Conservation (phyloP, 2,797 vertebrate species). For the Ctenopoma kingsleyae region DNA sequence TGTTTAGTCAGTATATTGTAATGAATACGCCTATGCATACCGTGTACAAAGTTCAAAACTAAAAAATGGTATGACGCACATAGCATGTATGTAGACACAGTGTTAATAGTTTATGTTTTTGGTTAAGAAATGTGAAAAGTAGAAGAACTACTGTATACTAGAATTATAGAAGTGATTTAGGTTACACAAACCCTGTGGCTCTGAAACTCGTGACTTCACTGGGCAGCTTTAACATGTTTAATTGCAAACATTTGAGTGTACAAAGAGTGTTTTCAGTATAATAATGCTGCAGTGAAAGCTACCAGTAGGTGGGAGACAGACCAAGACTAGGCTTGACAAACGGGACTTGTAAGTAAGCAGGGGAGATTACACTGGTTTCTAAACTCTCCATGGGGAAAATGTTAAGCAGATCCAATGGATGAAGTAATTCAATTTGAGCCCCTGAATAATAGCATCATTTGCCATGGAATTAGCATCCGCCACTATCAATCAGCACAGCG, state of each 20-base stretch:
- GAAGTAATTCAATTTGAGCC: constrained; percentile 82
- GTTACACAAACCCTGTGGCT: background rate
- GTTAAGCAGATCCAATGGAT: constrained; percentile 79
- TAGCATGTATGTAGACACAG: background rate
- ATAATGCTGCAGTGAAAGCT: constrained; percentile 31
- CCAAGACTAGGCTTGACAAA: constrained; percentile 63
- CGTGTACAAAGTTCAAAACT: background rate
- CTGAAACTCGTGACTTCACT: background rate
- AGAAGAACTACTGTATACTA: background rate
- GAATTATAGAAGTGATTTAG: background rate
- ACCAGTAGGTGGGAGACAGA: constrained; percentile 25
- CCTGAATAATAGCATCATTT: constrained; percentile 83
- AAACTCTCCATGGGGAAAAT: constrained; percentile 78
- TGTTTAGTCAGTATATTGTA: background rate
- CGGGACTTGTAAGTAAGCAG: constrained; percentile 65
- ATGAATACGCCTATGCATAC: constrained; percentile 14
- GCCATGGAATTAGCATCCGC: constrained; percentile 77
- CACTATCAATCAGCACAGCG: constrained; percentile 73
- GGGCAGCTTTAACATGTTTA: background rate
- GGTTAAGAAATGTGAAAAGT: background rate
- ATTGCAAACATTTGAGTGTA: background rate
- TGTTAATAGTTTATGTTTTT: background rate
- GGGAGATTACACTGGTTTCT: constrained; percentile 77
- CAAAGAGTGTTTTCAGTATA: constrained; percentile 4
- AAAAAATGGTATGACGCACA: too few relatives aligned